Conservation (phyloP, 2,888 invertebrate genomes). For the Agriotes lineatus region DNA sequence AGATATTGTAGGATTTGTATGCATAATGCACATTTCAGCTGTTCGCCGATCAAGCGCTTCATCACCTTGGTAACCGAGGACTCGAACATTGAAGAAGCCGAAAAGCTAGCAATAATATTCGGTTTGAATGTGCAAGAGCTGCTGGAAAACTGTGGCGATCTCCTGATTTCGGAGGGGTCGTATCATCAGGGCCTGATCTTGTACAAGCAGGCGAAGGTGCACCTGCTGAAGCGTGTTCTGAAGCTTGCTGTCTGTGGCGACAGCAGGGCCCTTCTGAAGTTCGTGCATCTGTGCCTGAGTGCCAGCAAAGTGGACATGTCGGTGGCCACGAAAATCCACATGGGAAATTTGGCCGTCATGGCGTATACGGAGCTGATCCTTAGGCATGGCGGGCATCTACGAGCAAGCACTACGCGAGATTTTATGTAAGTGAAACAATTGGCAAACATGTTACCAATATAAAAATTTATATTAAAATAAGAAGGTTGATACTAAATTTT, state of each 20-base stretch:
- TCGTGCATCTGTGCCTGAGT: slow-evolving; percentile 70
- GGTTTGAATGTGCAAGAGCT: slow-evolving; percentile 75
- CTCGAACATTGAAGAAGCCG: slow-evolving; percentile 70
- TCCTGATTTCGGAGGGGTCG: slow-evolving; percentile 80
- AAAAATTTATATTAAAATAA: no score
- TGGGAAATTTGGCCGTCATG: slow-evolving; percentile 76
- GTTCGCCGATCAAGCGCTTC: slow-evolving; percentile 68
- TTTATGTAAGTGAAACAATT: slow-evolving; percentile 72
- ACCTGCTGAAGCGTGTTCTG: slow-evolving; percentile 71
- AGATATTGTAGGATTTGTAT: no score
- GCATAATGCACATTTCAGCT: slow-evolving; percentile 53
- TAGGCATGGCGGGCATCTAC: slow-evolving; percentile 61
- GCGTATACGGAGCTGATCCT: slow-evolving; percentile 72
- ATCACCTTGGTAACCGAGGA: slow-evolving; percentile 70
- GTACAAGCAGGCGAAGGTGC: slow-evolving; percentile 75
- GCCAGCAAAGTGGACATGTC: slow-evolving; percentile 71
- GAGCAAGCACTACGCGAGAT: slow-evolving; percentile 64
- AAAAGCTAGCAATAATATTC: slow-evolving; percentile 71
- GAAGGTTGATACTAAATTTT: no score
- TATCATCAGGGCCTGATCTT: slow-evolving; percentile 83
- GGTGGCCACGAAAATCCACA: slow-evolving; percentile 72
- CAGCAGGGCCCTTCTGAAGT: slow-evolving; percentile 72
- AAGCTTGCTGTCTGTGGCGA: slow-evolving; percentile 75
- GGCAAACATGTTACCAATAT: no score
- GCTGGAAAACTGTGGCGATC: slow-evolving; percentile 85